Percentiles rank a stretch among this genome's conserved stretches.
Evolutionary conservation across 2,113 vertebrate species (phyloP).

Genomic region (Platichthys flesus): DNA sequence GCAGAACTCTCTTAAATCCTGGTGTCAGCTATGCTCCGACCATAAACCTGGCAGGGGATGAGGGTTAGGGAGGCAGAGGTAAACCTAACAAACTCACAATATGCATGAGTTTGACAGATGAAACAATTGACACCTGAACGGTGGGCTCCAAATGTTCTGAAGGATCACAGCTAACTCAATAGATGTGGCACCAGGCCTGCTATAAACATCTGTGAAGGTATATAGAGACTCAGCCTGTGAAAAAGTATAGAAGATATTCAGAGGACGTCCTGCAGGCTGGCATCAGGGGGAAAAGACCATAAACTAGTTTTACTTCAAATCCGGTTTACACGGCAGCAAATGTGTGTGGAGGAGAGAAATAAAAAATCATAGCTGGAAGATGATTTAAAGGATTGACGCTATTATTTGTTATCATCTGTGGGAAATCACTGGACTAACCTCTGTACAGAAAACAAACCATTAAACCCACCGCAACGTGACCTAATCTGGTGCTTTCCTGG

Average conservation of each 20-base stretch:
- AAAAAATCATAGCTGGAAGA: neutral
- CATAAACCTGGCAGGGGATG: slow-evolving; percentile 77
- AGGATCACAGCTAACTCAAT: slow-evolving; percentile 50
- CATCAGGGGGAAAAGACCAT: neutral
- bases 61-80: slow-evolving; percentile 48
- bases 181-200: slow-evolving; percentile 73
- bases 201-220: slow-evolving; percentile 71
- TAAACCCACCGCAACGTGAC: slow-evolving; percentile 52
- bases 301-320: neutral
- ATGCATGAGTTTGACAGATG: slow-evolving; percentile 77
- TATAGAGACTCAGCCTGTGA: slow-evolving; percentile 50
- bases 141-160: slow-evolving; percentile 50
- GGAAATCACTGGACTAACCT: slow-evolving; percentile 56
- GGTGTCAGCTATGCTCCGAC: slow-evolving; percentile 67
- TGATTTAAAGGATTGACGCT: slow-evolving; percentile 20
- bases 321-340: neutral
- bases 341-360: neutral
- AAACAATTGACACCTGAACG: slow-evolving; percentile 71
- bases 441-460: slow-evolving; percentile 60
- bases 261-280: slow-evolving; percentile 35
- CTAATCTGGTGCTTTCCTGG: slow-evolving; percentile 69
- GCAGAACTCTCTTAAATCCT: slow-evolving; percentile 75
- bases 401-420: slow-evolving; percentile 40
- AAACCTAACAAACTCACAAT: slow-evolving; percentile 69
- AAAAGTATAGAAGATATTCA: slow-evolving; percentile 53